These are phyloP conservation scores for Neotragus pygmaeus DNA, from an alignment of 2,113 vertebrate genomes.

Conservation along the genomic window DNA sequence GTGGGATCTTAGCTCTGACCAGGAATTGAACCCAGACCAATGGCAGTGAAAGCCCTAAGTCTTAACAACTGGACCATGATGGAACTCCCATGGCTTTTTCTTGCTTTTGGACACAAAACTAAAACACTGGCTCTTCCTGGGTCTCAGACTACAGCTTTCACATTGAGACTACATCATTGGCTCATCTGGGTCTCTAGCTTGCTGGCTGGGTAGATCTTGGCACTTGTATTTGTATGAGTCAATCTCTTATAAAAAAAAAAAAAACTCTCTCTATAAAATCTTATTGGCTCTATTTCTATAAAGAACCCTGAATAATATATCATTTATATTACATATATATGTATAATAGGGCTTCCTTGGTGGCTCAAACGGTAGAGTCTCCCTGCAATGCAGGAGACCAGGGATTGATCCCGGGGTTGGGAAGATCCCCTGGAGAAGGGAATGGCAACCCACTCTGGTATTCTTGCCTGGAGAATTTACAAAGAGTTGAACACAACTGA, in stretches of 20 bases:
- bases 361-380: not conserved
- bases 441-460: not conserved
- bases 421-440: not conserved
- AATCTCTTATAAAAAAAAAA: not conserved
- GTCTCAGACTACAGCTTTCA: not conserved
- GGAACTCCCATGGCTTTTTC: not conserved
- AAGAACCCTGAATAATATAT: not conserved
- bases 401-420: not conserved
- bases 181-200: not conserved
- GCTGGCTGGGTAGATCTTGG: not conserved
- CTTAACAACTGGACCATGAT: not conserved
- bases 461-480: not conserved
- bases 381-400: not conserved
- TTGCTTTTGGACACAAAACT: not conserved
- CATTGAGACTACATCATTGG: not conserved
- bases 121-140: not conserved
- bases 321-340: not conserved
- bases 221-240: not conserved
- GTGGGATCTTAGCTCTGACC: not conserved
- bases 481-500: not conserved
- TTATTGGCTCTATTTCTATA: not conserved
- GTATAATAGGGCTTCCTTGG: not conserved
- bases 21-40: not conserved
- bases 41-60: not conserved
- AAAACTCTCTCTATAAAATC: not conserved